phyloP scores from a whole-genome alignment of 2,888 invertebrate genomes.

The Drosophila nigricruria region DNA sequence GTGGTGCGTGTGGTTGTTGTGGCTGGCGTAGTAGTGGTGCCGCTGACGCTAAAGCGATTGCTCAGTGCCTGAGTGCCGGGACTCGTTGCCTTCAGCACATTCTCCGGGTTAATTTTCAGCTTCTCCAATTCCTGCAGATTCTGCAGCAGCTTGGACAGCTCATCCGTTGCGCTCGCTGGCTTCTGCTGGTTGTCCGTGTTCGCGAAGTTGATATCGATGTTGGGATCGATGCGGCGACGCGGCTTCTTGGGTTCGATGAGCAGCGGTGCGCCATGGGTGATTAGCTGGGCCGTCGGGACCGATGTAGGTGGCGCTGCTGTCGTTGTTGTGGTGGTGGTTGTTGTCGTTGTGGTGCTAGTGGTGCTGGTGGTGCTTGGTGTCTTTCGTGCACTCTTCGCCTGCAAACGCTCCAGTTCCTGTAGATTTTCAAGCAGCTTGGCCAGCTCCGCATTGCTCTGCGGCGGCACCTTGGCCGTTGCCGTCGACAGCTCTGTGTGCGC shows the following conservation, averaged over 20 bases:
- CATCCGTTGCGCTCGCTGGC: slow-evolving; percentile 62
- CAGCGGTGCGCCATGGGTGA: slow-evolving; percentile 78
- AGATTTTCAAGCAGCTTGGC: slow-evolving; percentile 86
- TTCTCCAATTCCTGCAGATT: slow-evolving; percentile 85
- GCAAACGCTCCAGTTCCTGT: slow-evolving; percentile 80
- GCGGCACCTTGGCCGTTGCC: slow-evolving; percentile 73
- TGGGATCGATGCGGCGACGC: slow-evolving; percentile 80
- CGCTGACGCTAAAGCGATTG: slow-evolving; percentile 66
- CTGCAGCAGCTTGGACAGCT: slow-evolving; percentile 85
- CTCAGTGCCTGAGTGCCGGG: slow-evolving; percentile 44
- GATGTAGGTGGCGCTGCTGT: slow-evolving; percentile 52
- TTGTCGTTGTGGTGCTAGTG: slow-evolving; percentile 51
- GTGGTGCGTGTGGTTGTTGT: slow-evolving; percentile 11
- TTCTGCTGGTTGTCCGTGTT: slow-evolving; percentile 73
- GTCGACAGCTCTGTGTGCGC: slow-evolving; percentile 77
- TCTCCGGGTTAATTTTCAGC: slow-evolving; percentile 78
- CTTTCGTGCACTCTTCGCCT: slow-evolving; percentile 47
- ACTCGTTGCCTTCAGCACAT: slow-evolving; percentile 63
- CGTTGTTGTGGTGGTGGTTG: slow-evolving; percentile 40
- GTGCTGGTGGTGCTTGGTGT: slow-evolving; percentile 13
- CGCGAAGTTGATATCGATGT: slow-evolving; percentile 79
- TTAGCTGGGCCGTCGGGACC: slow-evolving; percentile 61
- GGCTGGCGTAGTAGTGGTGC: slow-evolving; percentile 8
- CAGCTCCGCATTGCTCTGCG: slow-evolving; percentile 80
- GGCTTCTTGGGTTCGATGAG: slow-evolving; percentile 81